Percentiles rank a stretch among this genome's conserved stretches.
phyloP scores from a whole-genome alignment of 2,888 invertebrate genomes.

The Exocentrus adspersus region DNA sequence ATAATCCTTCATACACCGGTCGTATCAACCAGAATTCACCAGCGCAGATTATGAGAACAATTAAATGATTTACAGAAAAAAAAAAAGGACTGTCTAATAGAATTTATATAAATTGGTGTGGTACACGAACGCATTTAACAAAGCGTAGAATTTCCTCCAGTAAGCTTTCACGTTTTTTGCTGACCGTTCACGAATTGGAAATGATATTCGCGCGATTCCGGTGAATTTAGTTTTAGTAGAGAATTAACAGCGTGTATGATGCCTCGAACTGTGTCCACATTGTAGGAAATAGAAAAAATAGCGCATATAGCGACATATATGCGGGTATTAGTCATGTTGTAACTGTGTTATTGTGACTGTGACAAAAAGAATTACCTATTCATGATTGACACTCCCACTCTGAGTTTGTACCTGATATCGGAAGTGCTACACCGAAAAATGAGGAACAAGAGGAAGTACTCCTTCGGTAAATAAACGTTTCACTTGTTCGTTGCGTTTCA shows the following conservation, averaged over 20 bases:
- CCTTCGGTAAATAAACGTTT: constrained; percentile 32
- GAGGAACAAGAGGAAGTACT: constrained; percentile 35
- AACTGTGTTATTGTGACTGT: constrained; percentile 31
- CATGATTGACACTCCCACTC: constrained; percentile 25
- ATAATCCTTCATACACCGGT: not conserved
- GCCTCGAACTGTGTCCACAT: not conserved
- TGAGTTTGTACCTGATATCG: constrained; percentile 5
- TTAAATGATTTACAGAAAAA: not conserved
- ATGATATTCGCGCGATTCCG: constrained; percentile 10
- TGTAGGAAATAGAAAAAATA: constrained; percentile 2
- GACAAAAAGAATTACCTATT: constrained; percentile 34
- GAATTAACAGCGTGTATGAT: constrained; percentile 8
- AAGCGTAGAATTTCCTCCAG: constrained; percentile 23
- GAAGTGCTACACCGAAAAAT: constrained; percentile 21
- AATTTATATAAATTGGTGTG: not conserved
- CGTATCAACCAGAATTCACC: not conserved
- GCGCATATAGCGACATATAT: not conserved
- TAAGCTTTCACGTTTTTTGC: constrained; percentile 30
- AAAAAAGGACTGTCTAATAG: not conserved
- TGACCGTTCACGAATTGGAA: constrained; percentile 24
- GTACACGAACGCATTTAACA: not conserved
- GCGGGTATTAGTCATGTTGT: constrained; percentile 16
- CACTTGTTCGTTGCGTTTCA: not conserved
- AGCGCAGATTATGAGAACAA: not conserved
- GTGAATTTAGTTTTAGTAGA: constrained; percentile 8